Conservation (phyloP, 2,797 vertebrate species). For the Liasis olivaceus region DNA sequence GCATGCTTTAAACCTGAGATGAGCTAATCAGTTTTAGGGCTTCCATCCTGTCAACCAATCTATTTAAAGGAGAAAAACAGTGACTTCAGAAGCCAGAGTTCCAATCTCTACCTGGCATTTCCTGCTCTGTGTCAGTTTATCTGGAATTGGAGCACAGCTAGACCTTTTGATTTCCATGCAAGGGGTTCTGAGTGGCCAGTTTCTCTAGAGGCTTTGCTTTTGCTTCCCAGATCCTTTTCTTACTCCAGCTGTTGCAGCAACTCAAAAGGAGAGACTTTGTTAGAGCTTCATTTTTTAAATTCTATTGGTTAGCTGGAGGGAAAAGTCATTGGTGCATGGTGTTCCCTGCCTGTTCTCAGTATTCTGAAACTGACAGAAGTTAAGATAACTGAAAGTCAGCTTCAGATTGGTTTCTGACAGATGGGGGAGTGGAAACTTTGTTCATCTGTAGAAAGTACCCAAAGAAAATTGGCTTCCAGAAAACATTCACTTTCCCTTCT, state of each 20-base stretch:
- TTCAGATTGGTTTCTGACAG: not conserved
- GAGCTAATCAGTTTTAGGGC: no score
- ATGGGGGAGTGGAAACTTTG: not conserved
- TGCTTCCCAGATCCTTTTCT: not conserved
- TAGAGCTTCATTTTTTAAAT: not conserved
- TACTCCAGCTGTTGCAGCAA: not conserved
- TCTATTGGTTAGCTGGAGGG: not conserved
- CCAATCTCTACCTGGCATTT: no score
- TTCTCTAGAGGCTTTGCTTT: not conserved
- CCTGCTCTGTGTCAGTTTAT: not conserved
- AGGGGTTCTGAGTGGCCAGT: not conserved
- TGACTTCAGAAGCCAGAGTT: no score
- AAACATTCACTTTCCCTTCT: not conserved
- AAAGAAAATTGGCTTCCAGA: not conserved
- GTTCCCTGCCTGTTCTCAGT: not conserved
- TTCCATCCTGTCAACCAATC: no score
- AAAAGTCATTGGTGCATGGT: not conserved
- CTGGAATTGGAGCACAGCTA: not conserved
- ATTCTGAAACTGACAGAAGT: not conserved
- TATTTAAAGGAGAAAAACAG: no score
- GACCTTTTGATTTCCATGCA: not conserved
- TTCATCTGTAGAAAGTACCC: not conserved
- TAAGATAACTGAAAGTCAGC: not conserved
- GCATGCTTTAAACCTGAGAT: no score
- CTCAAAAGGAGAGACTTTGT: not conserved